Base-by-base conservation (phyloP, 2,888 invertebrate genomes). In the Hoplodrina ambigua region DNA sequence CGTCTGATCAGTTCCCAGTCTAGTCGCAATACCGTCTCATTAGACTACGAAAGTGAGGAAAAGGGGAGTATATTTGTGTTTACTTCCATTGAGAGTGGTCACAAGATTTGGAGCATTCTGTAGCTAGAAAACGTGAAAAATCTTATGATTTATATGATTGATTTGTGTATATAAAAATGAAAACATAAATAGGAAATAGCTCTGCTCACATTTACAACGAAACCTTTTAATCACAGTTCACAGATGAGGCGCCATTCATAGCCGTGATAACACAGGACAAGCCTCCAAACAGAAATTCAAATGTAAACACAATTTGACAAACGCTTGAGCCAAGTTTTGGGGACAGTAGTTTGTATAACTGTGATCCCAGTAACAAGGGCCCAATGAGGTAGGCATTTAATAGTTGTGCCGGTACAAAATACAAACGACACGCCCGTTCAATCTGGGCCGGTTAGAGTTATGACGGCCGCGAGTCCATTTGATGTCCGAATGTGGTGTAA, bases 361-460 rank as follows among this genome's bases (percentile, higher is more conserved):
- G 85, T 88, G 87, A 91, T 90, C 91, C 90, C 86, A 84, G 81
- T 82, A 85, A 87, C 86, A 86, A 88, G 86, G 88, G 85, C 84
- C 75, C 76, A 80, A 85, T 84, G 72, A 85, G 78, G 79, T 82
- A 74, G 84, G 83, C 81, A 86, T 85, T 84, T 84, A 86, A 78
- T 78, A 80, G 79, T 72, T 25, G 75, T 75, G 82, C 77, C 80
- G 85, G 84, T 72, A 81, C 83, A 74, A 86, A 90, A 89, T 88
- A 90, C 82, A 89, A 86, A 85, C 80, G 89, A 86, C 88, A 87
- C 88, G 91, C 88, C 88, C 84, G 86, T 87, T 87, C 91, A 90
- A 92, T 92, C 89, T 88, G 85, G 86, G 89, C 90, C 90, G 90
- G 89, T 89, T 85, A 83, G 86, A 91, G 87, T 90, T 93, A 91